A percentile compares a stretch with the other conserved stretches of the same genome.
Evolutionary conservation across 2,797 vertebrate genomes (phyloP).

Genomic region (Hydrophis major): DNA sequence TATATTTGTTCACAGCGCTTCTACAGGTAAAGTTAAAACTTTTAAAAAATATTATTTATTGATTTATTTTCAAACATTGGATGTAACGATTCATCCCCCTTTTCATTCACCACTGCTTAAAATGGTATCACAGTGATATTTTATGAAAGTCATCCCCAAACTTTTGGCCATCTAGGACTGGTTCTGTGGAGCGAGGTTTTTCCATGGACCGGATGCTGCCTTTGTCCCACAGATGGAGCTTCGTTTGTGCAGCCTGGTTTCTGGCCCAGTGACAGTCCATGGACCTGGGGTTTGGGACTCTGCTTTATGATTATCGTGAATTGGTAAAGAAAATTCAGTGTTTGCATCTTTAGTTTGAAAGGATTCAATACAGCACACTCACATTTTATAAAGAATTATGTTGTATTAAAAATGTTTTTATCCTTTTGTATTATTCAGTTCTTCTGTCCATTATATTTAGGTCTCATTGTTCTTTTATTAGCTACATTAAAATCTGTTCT

Average conservation of each 20-base stretch:
- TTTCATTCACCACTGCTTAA: background rate
- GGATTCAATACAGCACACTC: background rate
- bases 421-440: background rate
- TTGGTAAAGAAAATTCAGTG: constrained; percentile 6
- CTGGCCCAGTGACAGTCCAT: too few relatives aligned
- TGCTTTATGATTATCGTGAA: background rate
- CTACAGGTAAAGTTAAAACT: constrained; percentile 84
- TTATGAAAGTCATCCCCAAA: background rate
- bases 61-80: background rate
- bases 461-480: background rate
- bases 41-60: background rate
- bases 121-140: background rate
- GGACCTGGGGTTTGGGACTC: too few relatives aligned
- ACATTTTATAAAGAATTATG: background rate
- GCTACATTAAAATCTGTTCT: background rate
- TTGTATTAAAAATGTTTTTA: background rate
- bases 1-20: constrained; percentile 88
- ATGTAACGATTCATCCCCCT: background rate
- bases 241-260: too few relatives aligned
- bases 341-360: background rate
- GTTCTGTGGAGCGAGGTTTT: too few relatives aligned
- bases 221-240: too few relatives aligned
- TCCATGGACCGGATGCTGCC: too few relatives aligned
- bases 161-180: too few relatives aligned
- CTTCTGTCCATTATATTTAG: background rate